phyloP scores from a whole-genome alignment of 2,113 vertebrate genomes.

The Coturnix japonica region DNA sequence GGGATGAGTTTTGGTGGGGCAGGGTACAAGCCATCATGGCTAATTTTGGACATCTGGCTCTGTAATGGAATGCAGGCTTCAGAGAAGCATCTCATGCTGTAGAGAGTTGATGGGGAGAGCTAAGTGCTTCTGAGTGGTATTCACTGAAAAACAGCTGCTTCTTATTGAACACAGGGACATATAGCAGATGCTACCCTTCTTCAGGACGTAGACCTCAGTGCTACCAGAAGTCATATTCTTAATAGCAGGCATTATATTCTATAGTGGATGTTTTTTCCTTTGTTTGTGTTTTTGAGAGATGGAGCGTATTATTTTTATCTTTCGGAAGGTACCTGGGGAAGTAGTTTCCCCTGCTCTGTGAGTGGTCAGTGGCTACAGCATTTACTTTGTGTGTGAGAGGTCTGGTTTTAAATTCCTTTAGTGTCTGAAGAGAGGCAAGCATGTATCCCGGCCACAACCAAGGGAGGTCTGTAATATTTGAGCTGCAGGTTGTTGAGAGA shows the following conservation, averaged over 20 bases:
- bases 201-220: fast-evolving
- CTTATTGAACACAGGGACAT: background rate
- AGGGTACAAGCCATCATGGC: fast-evolving
- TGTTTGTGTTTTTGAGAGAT: background rate
- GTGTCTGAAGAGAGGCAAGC: background rate
- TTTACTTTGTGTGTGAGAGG: background rate
- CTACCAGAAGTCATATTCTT: background rate
- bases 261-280: too few species aligned
- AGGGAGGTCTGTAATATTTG: background rate
- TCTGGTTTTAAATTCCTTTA: background rate
- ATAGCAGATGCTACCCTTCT: background rate
- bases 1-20: fast-evolving
- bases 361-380: fast-evolving
- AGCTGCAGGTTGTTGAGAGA: background rate
- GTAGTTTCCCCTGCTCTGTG: background rate
- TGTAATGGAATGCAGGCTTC: background rate
- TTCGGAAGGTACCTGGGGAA: background rate
- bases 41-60: background rate
- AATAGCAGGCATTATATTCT: fast-evolving
- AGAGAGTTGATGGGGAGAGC: background rate
- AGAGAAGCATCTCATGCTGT: fast-evolving
- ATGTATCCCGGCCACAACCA: background rate
- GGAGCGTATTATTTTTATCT: background rate
- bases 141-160: background rate
- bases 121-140: background rate